Percentiles rank a stretch among this genome's conserved stretches.
phyloP scores from a whole-genome alignment of 2,797 vertebrate species.

The Enteromius viviparus region DNA sequence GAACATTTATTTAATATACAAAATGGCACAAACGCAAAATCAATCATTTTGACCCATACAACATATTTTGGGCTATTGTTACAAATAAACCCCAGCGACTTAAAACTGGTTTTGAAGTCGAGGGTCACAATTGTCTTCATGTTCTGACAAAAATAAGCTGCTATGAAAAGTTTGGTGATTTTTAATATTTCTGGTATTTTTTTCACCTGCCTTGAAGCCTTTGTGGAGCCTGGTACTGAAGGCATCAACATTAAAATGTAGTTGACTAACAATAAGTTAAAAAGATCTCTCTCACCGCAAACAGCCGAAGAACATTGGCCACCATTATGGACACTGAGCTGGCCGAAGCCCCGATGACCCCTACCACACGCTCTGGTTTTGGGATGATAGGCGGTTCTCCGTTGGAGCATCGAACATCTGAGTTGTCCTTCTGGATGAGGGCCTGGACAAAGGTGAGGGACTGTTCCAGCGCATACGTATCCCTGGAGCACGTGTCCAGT shows the following conservation, averaged over 20 bases:
- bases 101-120: too few species aligned
- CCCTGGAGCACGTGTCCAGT: conserved; percentile 89
- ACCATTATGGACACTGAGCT: conserved; percentile 97
- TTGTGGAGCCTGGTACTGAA: not conserved
- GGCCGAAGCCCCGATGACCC: conserved; percentile 90
- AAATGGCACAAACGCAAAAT: too few species aligned
- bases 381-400: conserved; percentile 83
- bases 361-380: conserved; percentile 86
- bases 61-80: too few species aligned
- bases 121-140: not conserved
- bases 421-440: conserved; percentile 85
- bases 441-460: conserved; percentile 89
- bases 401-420: conserved; percentile 83
- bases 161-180: not conserved
- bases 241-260: not conserved
- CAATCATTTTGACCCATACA: too few species aligned
- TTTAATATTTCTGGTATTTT: not conserved
- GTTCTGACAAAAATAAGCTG: not conserved
- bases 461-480: conserved; percentile 91
- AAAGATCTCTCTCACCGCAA: conserved; percentile 78
- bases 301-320: conserved; percentile 90
- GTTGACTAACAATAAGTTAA: not conserved
- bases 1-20: too few species aligned
- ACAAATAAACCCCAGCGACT: too few species aligned
- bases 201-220: not conserved